phyloP scores from a whole-genome alignment of 92 coral and sea anemone species.

The Zoanthus gigantus region DNA sequence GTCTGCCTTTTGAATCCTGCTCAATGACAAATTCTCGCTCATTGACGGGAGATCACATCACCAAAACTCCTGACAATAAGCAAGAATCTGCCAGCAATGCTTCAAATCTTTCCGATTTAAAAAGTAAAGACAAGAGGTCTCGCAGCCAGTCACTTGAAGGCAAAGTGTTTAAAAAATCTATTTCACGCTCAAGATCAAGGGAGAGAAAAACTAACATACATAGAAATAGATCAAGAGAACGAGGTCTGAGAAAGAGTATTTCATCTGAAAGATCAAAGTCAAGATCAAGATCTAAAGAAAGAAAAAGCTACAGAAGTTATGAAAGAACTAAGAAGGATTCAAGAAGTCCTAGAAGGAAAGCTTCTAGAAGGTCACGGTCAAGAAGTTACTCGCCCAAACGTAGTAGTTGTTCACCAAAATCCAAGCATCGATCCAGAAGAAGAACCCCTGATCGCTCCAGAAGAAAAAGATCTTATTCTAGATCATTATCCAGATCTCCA shows the following conservation, averaged over 20 bases:
- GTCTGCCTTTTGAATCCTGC: slow-evolving; percentile 25
- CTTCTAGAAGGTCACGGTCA: slow-evolving; percentile 63
- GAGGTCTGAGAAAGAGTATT: slow-evolving; percentile 12
- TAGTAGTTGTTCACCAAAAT: slow-evolving; percentile 58
- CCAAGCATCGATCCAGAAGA: slow-evolving; percentile 27
- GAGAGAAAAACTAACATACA: slow-evolving; percentile 46
- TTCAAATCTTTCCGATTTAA: background rate
- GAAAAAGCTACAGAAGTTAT: slow-evolving; percentile 6
- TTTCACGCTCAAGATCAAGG: slow-evolving; percentile 1
- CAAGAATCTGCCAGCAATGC: background rate
- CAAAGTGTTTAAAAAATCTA: background rate
- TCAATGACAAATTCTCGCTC: slow-evolving; percentile 59
- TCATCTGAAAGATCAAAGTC: slow-evolving; percentile 41
- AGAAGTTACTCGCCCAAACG: slow-evolving; percentile 65
- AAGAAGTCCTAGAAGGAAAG: slow-evolving; percentile 57
- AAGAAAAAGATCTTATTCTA: slow-evolving; percentile 42
- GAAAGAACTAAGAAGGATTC: background rate
- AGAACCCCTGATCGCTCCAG: slow-evolving; percentile 31
- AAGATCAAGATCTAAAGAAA: slow-evolving; percentile 65
- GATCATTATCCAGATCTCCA: slow-evolving; percentile 31
- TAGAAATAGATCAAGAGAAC: slow-evolving; percentile 46
- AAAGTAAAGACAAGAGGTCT: slow-evolving; percentile 8
- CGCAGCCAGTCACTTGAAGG: slow-evolving; percentile 13
- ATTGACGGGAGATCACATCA: slow-evolving; percentile 24
- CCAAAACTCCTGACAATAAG: slow-evolving; percentile 4